Base-by-base conservation (phyloP, 2,113 vertebrate genomes). In the Anhinga rufa region DNA sequence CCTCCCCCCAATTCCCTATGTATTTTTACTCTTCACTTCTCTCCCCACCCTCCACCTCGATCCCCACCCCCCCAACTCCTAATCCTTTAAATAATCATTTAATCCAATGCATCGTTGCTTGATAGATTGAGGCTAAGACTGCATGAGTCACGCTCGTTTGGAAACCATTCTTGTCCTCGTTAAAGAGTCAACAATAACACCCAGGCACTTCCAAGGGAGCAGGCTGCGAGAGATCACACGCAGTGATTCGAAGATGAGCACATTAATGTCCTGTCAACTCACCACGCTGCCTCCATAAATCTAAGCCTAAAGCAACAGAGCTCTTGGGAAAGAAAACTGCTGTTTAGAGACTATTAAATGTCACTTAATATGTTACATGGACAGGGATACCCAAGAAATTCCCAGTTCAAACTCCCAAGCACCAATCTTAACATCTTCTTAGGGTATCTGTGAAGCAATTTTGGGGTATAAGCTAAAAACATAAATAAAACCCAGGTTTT, bases 111-210 rank as follows among this genome's bases (percentile, higher is more conserved):
- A 74, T 93, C 5, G 22, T 24, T 72, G 62, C 61, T 94, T 97
- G 96, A 97, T 95, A 94, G 93, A 97, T 93, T 96, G 94, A 96
- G 94, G 96, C 82, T 96, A 96, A 60, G 4, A 95, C 83, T 90
- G 77, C 82, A 86, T 95, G 96, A 97, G 94, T 95, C 96, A 97
- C 2, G 0, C 93, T 91, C 2, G 0, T 82, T 87, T 92, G 75
- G 84, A 97, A 93, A 62, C 75, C 82, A 70, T 74, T 66, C 89
- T 80, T 25, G 62, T 55, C 80, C 68, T 92, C 40, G 1, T 84
- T 88, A 82, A 48, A 69, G 79, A 95, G 58, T 91, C 93, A 88
- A 92, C 92, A 97, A 61, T 57, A 95, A 70, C 86, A 95, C 54
- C 26, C 84, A 80, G 89, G 82, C 89, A 85, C 75, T 93, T 95